Evolutionary conservation across 2,113 vertebrate species (phyloP).

Genomic region (Nerophis ophidion): DNA sequence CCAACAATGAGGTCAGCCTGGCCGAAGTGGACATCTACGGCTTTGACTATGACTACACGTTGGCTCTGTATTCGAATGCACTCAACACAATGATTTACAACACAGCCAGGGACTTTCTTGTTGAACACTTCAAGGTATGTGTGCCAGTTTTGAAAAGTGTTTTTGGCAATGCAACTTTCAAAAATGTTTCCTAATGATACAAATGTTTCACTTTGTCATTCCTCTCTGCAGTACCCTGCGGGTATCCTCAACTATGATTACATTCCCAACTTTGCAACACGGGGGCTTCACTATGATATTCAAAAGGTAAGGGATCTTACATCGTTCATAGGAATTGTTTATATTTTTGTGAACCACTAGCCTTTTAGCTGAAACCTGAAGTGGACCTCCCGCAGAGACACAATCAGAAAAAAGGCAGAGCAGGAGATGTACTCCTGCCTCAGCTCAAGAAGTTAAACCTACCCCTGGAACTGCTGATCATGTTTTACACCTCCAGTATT

Average conservation of each 20-base stretch:
- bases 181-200: not conserved
- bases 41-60: conserved; percentile 78
- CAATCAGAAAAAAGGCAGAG: no score
- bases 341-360: not conserved
- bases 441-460: no score
- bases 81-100: conserved; percentile 73
- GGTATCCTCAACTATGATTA: conserved; percentile 75
- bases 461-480: no score
- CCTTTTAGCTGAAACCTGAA: not conserved
- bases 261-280: conserved; percentile 74
- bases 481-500: no score
- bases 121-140: conserved; percentile 73
- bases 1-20: conserved; percentile 79
- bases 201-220: not conserved
- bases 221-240: conserved; percentile 71
- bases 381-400: no score
- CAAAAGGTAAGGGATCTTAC: conserved; percentile 68
- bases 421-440: no score
- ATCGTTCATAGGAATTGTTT: not conserved
- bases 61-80: conserved; percentile 74
- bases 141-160: not conserved
- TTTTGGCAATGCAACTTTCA: not conserved
- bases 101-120: conserved; percentile 64
- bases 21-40: conserved; percentile 75
- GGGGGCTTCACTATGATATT: conserved; percentile 83